Conservation (phyloP, 2,797 vertebrate species). For the Myripristis jacobus region DNA sequence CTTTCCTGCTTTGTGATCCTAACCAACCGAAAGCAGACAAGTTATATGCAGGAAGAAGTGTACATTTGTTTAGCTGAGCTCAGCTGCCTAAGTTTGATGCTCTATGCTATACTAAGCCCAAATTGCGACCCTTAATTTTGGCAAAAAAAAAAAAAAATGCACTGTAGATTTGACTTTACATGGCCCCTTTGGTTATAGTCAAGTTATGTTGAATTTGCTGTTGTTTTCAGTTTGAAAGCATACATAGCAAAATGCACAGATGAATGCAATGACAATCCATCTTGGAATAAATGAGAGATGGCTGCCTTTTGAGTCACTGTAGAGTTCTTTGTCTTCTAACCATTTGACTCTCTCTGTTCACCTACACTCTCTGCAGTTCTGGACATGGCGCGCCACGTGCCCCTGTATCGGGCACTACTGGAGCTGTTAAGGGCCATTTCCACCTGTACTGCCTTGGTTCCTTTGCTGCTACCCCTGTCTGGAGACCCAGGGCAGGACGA, state of each 20-base stretch:
- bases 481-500: conserved; percentile 89
- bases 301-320: not conserved
- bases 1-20: no score
- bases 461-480: conserved; percentile 92
- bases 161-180: not conserved
- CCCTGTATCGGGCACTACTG: conserved; percentile 93
- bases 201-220: not conserved
- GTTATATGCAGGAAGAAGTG: no score
- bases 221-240: not conserved
- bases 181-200: not conserved
- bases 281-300: not conserved
- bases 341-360: not conserved
- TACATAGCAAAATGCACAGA: not conserved
- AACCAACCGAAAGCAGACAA: no score
- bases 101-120: no score
- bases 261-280: not conserved
- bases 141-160: no score
- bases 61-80: no score
- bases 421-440: conserved; percentile 96
- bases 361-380: conserved; percentile 83
- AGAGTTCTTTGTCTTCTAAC: not conserved
- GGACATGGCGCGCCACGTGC: conserved; percentile 98
- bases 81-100: no score
- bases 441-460: conserved; percentile 93
- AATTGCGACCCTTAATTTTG: no score